Evolutionary conservation across 2,888 invertebrate species (phyloP), one percentile per base, ranked within the genome.

Genomic region (Boloria euphrosyne): DNA sequence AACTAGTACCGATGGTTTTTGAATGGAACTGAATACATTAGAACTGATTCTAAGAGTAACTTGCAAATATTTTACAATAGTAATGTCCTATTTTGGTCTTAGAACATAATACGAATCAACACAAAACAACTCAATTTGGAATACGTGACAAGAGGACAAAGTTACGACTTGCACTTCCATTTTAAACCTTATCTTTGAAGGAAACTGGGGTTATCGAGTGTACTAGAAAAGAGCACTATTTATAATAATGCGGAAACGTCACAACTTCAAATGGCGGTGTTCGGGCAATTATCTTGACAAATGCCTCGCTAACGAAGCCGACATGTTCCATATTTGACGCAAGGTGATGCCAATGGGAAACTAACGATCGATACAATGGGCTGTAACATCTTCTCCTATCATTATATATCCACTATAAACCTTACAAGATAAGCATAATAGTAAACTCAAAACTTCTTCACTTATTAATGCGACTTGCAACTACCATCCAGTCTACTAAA

Each of bases 211-310:
- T 60, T 72, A 65, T 71, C 73, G 44, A 6, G 65, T 65, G 66
- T 66, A 47, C 66, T 60, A 58, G 17, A 65, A 59, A 59, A 38
- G 22, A 59, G 58, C 46, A 49, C 74, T 79, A 78, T 81, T 81
- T 79, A 81, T 81, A 80, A 80, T 81, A 82, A 84, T 79, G 81
- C 84, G 85, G 84, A 88, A 86, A 85, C 78, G 82, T 85, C 84
- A 80, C 77, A 79, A 77, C 79, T 78, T 80, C 78, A 82, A 86
- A 85, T 81, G 84, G 84, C 76, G 77, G 69, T 73, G 80, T 83
- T 82, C 80, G 78, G 81, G 84, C 86, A 87, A 88, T 88, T 88
- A 87, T 87, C 85, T 86, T 87, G 86, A 89, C 89, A 88, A 90
- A 90, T 89, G 85, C 82, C 81, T 79, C 73, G 78, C 87, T 89